Evolutionary conservation across 2,113 vertebrate genomes (phyloP).

Genomic region (Anolis sagrei): DNA sequence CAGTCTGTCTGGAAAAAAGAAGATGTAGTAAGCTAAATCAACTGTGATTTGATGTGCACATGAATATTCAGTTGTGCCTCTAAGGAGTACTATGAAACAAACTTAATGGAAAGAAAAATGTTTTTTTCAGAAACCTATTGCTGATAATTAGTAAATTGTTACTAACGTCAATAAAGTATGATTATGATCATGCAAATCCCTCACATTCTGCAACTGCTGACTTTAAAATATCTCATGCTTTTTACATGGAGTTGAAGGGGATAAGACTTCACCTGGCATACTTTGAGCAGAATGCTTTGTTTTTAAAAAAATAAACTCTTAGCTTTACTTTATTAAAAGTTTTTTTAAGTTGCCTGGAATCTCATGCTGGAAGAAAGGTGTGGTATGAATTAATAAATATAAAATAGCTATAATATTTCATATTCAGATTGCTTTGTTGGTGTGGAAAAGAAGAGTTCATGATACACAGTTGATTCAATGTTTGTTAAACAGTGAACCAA

Average conservation of each 20-base stretch:
- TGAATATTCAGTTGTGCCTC: slow-evolving; percentile 64
- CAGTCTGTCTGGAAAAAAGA: slow-evolving; percentile 26
- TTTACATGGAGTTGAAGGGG: rapidly evolving
- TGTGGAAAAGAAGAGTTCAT: not conserved
- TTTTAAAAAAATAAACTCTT: no score
- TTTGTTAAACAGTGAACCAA: not conserved
- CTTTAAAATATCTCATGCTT: not conserved
- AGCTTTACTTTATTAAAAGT: no score
- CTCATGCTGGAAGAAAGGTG: no score
- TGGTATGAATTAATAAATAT: no score
- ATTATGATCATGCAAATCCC: slow-evolving; percentile 3
- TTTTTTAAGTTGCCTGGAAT: no score
- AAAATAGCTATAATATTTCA: no score
- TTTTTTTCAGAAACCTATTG: slow-evolving; percentile 61
- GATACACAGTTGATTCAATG: not conserved
- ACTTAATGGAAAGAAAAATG: slow-evolving; percentile 59
- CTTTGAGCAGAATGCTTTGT: not conserved
- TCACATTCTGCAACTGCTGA: not conserved
- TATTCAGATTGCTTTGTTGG: not conserved
- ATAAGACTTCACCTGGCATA: not conserved
- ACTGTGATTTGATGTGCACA: slow-evolving; percentile 51
- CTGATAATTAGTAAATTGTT: slow-evolving; percentile 62
- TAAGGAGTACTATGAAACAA: slow-evolving; percentile 60
- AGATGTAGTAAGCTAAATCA: slow-evolving; percentile 48
- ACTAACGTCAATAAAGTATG: slow-evolving; percentile 48